Percentiles rank a stretch among this genome's conserved stretches.
phyloP scores from a whole-genome alignment of 2,113 vertebrate species.

The Himantopus leucocephalus region DNA sequence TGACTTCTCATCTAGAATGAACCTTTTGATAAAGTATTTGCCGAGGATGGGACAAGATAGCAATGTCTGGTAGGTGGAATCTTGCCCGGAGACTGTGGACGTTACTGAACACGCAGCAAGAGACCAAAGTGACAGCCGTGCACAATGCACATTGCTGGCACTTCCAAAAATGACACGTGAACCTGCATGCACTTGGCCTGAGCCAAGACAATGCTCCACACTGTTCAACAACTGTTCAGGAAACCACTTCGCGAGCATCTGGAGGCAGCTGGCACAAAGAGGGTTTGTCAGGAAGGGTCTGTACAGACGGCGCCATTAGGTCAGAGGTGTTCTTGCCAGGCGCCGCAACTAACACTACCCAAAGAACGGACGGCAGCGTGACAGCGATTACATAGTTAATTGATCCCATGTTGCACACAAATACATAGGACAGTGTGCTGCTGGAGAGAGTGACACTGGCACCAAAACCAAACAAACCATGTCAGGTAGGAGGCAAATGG shows the following conservation, averaged over 20 bases:
- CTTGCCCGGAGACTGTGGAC: background rate
- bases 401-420: background rate
- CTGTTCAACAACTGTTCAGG: background rate
- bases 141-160: too few relatives aligned
- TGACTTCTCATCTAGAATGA: fast-evolving
- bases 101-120: fast-evolving
- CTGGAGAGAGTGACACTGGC: background rate
- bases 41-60: fast-evolving
- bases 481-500: background rate
- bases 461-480: background rate
- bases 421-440: fast-evolving
- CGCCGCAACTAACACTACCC: fast-evolving
- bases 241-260: background rate
- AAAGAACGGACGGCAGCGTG: fast-evolving
- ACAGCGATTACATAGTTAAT: background rate
- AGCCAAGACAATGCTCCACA: background rate
- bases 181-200: background rate
- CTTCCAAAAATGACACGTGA: fast-evolving
- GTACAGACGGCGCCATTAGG: background rate
- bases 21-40: background rate
- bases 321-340: background rate
- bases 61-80: fast-evolving
- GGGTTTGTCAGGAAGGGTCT: background rate
- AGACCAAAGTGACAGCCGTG: background rate
- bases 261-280: background rate